Evolutionary conservation across 2,888 invertebrate species (phyloP), one percentile per base, ranked within the genome.

Genomic region (Pedicia rivosa): DNA sequence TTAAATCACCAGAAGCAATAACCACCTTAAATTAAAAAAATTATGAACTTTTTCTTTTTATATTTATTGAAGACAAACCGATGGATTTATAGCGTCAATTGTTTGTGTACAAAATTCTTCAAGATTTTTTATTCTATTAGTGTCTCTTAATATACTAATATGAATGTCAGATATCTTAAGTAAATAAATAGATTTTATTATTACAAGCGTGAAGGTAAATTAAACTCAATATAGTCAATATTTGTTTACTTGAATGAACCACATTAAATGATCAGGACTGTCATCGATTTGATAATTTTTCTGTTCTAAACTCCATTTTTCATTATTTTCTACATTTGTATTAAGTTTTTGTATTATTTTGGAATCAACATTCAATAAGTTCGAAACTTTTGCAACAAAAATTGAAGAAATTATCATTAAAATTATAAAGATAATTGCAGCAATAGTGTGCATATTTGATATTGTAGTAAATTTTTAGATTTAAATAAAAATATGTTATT

Each of bases 141-240:
- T 69, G 54, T 86, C 86, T 50, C 74, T 69, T 56, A 83, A 87
- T 58, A 80, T 74, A 57, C 88, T 90, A 42, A 91, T 74, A 56
- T 91, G 91, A 44, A 90, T 70, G 59, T 91, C 91, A 41, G 86
- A 80, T 50, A 91, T 77, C 87, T 90, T 56, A 33, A 66, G 60
- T 40, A 35, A 46, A 47, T 36, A 43, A 41, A 40, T 40, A 24
- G 8, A 20, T 8, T 6, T 10, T 10, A 24, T 5, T 24, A 24
- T 10, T n/a, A 24, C n/a, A 24, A 24, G 10, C n/a, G 24, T 8
- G n/a, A 24, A n/a, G 24, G 10, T 8, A 8, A 24, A 24, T 6
- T 8, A 20, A 6, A 20, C 5, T 20, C 20, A 20, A 20, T 6
- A 6, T 7, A 27, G 13, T 20, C 22, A 33, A n/a, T 31, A 38